A percentile compares a stretch with the other conserved stretches of the same genome.
These are phyloP conservation scores for Spongilla lacustris DNA, from an alignment of 37 sponge, comb jelly and placozoan species.

Conservation along the genomic window DNA sequence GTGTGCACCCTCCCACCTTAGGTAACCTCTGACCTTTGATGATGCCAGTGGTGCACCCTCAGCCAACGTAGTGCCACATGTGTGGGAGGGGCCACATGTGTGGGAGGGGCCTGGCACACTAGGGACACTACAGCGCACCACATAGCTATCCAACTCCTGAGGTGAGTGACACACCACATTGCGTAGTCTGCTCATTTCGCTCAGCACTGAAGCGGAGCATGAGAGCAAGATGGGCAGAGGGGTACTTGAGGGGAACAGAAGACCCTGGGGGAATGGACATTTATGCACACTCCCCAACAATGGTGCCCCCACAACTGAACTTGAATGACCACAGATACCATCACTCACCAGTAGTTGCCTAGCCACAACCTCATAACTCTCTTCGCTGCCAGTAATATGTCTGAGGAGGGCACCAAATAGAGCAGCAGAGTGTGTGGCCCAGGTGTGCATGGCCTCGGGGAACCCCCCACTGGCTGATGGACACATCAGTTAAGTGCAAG, in stretches of 20 bases:
- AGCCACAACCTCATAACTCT: constrained; percentile 21
- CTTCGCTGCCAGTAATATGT: constrained; percentile 20
- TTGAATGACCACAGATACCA: background rate
- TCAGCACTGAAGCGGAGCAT: constrained; percentile 29
- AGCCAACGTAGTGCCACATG: background rate
- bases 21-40: background rate
- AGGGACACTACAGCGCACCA: constrained; percentile 13
- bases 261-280: constrained; percentile 9
- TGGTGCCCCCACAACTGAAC: too few species aligned
- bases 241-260: constrained; percentile 45
- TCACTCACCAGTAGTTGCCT: constrained; percentile 35
- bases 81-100: background rate
- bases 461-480: constrained; percentile 2
- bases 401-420: constrained; percentile 25
- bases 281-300: too few species aligned
- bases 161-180: background rate
- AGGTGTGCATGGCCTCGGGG: constrained; percentile 17
- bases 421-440: constrained; percentile 20
- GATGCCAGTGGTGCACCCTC: background rate
- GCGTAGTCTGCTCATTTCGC: constrained; percentile 10
- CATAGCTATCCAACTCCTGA: constrained; percentile 19
- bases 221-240: constrained; percentile 28
- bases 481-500: background rate
- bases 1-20: background rate
- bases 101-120: background rate